Evolutionary conservation across 2,113 vertebrate genomes (phyloP).

Genomic region (Salvelinus fontinalis): DNA sequence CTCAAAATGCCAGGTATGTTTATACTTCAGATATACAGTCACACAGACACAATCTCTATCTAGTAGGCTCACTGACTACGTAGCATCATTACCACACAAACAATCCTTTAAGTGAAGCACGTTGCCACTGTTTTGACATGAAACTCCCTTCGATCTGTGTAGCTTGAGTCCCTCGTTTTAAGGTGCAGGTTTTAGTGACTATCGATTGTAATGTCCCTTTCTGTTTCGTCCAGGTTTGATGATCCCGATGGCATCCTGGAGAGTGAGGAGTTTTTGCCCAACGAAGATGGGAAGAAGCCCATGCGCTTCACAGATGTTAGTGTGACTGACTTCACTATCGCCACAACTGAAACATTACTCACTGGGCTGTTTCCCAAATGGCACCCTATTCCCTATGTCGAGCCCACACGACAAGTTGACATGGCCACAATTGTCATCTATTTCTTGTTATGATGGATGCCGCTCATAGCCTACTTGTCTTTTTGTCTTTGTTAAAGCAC

Average conservation of each 20-base stretch:
- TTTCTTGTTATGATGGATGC: too few relatives aligned
- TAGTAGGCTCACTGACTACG: not conserved
- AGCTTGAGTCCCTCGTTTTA: slow-evolving; percentile 2
- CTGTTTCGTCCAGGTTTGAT: slow-evolving; percentile 76
- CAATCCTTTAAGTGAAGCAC: not conserved
- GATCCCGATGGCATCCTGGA: slow-evolving; percentile 76
- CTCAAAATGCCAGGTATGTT: slow-evolving; percentile 70
- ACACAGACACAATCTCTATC: not conserved
- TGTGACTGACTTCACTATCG: slow-evolving; percentile 7
- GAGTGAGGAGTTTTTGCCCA: slow-evolving; percentile 86
- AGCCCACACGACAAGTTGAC: too few relatives aligned
- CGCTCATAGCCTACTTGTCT: too few relatives aligned
- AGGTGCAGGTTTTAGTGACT: not conserved
- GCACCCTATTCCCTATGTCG: too few relatives aligned
- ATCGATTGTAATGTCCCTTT: not conserved
- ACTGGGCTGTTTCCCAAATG: too few relatives aligned
- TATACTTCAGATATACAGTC: not conserved
- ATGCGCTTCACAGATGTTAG: slow-evolving; percentile 89
- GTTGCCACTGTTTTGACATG: not conserved
- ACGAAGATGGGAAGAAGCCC: slow-evolving; percentile 79
- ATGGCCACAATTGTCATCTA: too few relatives aligned
- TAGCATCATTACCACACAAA: not conserved
- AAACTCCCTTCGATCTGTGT: not conserved
- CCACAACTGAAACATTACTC: not conserved
- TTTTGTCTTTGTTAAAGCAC: too few relatives aligned